Evolutionary conservation across 2,113 vertebrate species (phyloP).

Genomic region (Uria lomvia): DNA sequence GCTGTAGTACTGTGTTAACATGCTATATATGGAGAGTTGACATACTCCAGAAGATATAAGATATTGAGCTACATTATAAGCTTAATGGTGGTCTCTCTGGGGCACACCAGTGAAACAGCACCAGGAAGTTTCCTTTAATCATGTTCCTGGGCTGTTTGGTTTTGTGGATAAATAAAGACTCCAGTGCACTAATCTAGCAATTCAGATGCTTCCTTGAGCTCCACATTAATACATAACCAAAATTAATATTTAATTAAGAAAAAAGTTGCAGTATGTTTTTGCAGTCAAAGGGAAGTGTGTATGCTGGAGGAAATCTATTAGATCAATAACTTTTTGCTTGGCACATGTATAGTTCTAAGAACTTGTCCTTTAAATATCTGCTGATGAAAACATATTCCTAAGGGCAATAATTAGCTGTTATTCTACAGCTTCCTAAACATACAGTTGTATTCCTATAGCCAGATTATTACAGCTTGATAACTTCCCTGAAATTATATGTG

Average conservation of each 20-base stretch:
- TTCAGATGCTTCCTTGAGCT: background rate
- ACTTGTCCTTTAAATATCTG: background rate
- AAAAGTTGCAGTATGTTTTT: background rate
- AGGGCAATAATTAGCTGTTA: background rate
- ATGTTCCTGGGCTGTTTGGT: background rate
- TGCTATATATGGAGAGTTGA: background rate
- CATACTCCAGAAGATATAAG: background rate
- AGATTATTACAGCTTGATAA: background rate
- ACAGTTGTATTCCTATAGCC: background rate
- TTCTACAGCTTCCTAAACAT: background rate
- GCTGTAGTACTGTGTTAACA: background rate
- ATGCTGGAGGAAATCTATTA: background rate
- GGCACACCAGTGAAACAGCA: background rate
- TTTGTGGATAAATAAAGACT: background rate
- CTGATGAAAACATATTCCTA: background rate
- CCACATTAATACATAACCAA: background rate
- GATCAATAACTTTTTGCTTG: background rate
- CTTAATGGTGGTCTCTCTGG: background rate
- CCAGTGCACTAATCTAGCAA: background rate
- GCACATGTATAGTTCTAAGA: background rate
- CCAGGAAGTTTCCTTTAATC: background rate
- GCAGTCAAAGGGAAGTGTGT: background rate
- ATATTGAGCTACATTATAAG: background rate
- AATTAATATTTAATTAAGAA: background rate
- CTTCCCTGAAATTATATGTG: background rate